Evolutionary conservation across 1,140 invertebrate genomes (phyloP).

Genomic region (Lordiphosa clarofinis): DNA sequence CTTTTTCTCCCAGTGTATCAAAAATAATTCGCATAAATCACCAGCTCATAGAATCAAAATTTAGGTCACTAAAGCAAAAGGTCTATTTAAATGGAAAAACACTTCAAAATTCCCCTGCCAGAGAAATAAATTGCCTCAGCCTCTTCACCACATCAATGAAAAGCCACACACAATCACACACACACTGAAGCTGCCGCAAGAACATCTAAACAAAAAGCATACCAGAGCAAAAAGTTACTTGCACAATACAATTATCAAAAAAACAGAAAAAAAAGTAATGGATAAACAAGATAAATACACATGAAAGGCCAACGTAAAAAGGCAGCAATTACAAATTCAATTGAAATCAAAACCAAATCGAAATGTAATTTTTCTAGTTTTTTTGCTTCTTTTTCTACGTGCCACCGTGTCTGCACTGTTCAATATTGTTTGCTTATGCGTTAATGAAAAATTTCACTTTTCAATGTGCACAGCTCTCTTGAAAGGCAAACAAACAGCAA

Average conservation of each 20-base stretch:
- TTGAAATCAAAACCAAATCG: slow-evolving; percentile 37
- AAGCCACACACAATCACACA: slow-evolving; percentile 11
- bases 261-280: background rate
- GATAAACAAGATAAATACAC: slow-evolving; percentile 53
- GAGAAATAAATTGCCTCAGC: slow-evolving; percentile 39
- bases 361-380: slow-evolving; percentile 27
- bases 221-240: slow-evolving; percentile 38
- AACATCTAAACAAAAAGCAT: slow-evolving; percentile 51
- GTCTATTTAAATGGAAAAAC: slow-evolving; percentile 60
- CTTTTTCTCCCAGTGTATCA: too few relatives aligned
- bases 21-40: slow-evolving; percentile 73
- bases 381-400: slow-evolving; percentile 39
- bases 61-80: slow-evolving; percentile 48
- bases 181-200: slow-evolving; percentile 19
- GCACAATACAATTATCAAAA: slow-evolving; percentile 55
- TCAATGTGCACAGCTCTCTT: slow-evolving; percentile 32
- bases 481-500: slow-evolving; percentile 43
- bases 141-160: slow-evolving; percentile 51
- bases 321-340: slow-evolving; percentile 66
- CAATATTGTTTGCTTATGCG: slow-evolving; percentile 31
- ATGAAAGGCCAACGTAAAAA: slow-evolving; percentile 56
- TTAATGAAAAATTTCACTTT: slow-evolving; percentile 76
- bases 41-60: slow-evolving; percentile 27
- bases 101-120: slow-evolving; percentile 47
- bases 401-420: slow-evolving; percentile 53